Percentiles rank a stretch among this genome's conserved stretches.
Conservation (phyloP, 2,888 invertebrate species). For the Hypomecis atomaria region DNA sequence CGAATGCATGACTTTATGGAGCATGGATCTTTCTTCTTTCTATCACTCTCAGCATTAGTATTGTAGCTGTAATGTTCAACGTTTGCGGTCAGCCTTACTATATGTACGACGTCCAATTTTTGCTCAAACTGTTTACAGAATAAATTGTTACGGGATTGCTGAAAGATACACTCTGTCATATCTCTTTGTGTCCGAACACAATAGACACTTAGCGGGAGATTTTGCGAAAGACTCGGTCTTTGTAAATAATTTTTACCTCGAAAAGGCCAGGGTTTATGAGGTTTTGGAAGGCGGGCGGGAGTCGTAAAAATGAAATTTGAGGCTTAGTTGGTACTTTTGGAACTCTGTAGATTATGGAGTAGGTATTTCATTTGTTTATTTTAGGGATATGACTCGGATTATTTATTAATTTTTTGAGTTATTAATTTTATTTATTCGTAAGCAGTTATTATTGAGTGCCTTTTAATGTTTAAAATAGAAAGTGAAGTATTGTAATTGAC, state of each 20-base stretch:
- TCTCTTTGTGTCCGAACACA: slow-evolving; percentile 64
- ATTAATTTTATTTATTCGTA: slow-evolving; percentile 6
- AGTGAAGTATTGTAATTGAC: too few species aligned
- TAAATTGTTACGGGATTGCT: slow-evolving; percentile 33
- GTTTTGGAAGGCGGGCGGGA: slow-evolving; percentile 42
- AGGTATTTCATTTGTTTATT: slow-evolving; percentile 16
- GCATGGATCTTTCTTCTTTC: too few species aligned
- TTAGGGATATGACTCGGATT: too few species aligned
- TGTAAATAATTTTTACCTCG: slow-evolving; percentile 56
- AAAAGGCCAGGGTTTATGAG: slow-evolving; percentile 47
- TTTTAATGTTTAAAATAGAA: too few species aligned
- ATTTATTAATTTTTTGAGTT: too few species aligned
- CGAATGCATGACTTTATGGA: too few species aligned
- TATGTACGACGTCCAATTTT: background rate
- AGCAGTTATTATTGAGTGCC: too few species aligned
- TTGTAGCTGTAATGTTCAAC: background rate
- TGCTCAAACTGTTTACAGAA: slow-evolving; percentile 30
- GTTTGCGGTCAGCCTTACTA: background rate
- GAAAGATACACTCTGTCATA: slow-evolving; percentile 58
- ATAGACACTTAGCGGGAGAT: slow-evolving; percentile 62
- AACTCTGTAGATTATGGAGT: slow-evolving; percentile 4
- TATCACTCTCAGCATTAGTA: background rate
- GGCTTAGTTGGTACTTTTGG: slow-evolving; percentile 29
- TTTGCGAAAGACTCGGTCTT: slow-evolving; percentile 53
- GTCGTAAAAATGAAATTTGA: slow-evolving; percentile 45